Conservation (phyloP, 2,113 vertebrate genomes). For the Phrynocephalus versicolor region DNA sequence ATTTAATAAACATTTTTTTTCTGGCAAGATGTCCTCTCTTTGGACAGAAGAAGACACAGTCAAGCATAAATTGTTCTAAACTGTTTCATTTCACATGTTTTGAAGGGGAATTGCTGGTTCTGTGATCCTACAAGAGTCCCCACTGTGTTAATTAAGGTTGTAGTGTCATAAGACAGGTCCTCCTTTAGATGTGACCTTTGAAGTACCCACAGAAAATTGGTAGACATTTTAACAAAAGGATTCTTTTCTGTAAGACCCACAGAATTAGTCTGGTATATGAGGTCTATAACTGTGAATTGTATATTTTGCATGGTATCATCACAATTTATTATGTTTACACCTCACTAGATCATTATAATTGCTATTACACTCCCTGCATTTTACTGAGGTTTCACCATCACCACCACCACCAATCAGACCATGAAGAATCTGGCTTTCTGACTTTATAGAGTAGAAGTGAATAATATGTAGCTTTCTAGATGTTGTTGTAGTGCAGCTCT, state of each 20-base stretch:
- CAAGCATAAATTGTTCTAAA: not conserved
- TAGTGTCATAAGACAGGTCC: not conserved
- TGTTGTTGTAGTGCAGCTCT: not conserved
- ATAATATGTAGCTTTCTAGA: not conserved
- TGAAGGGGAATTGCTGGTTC: not conserved
- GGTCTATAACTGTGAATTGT: not conserved
- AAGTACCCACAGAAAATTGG: not conserved
- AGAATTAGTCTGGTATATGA: not conserved
- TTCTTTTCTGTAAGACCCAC: too few relatives aligned
- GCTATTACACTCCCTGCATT: not conserved
- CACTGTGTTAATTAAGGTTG: not conserved
- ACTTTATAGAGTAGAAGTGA: not conserved
- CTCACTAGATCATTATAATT: not conserved
- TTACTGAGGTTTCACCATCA: not conserved
- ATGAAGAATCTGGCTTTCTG: not conserved
- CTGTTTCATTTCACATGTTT: slow-evolving; percentile 22
- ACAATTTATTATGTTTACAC: too few relatives aligned
- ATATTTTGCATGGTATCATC: too few relatives aligned
- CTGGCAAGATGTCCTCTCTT: slow-evolving; percentile 43
- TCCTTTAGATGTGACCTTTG: not conserved
- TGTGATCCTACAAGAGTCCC: not conserved
- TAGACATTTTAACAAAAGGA: not conserved
- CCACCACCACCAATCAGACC: not conserved
- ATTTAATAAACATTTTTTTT: slow-evolving; percentile 36
- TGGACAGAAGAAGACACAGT: slow-evolving; percentile 9